phyloP scores from a whole-genome alignment of 1,140 invertebrate genomes.

The Macrosteles quadrilineatus region DNA sequence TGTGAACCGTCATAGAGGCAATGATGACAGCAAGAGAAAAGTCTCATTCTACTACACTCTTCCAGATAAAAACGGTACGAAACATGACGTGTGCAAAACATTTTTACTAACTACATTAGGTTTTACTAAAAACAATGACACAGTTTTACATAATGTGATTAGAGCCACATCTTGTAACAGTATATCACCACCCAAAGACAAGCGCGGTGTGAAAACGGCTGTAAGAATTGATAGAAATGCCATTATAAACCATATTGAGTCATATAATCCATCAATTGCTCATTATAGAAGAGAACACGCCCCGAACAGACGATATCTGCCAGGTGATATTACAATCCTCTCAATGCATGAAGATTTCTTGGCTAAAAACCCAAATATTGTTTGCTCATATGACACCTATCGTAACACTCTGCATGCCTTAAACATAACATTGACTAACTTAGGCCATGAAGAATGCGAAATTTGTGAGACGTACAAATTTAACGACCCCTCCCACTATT shows the following conservation, averaged over 20 bases:
- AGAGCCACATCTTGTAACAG: neutral
- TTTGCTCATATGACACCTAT: conserved; percentile 37
- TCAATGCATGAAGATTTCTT: conserved; percentile 40
- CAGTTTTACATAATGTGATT: conserved; percentile 15
- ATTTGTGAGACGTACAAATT: conserved; percentile 27
- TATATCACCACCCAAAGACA: neutral
- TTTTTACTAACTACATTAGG: conserved; percentile 29
- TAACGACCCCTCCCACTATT: conserved; percentile 27
- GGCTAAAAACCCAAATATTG: conserved; percentile 21
- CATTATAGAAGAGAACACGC: conserved; percentile 40
- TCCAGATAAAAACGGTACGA: neutral
- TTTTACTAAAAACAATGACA: conserved; percentile 22
- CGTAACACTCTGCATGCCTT: conserved; percentile 15
- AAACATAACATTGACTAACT: conserved; percentile 36
- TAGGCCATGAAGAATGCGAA: conserved; percentile 37
- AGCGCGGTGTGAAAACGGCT: conserved; percentile 8
- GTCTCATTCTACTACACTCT: conserved; percentile 13
- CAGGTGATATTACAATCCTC: conserved; percentile 34
- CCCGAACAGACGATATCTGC: conserved; percentile 35
- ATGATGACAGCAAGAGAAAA: neutral
- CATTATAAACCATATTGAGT: conserved; percentile 31
- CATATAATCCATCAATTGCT: conserved; percentile 35
- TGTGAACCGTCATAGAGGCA: too few species aligned
- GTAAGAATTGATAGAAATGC: conserved; percentile 12
- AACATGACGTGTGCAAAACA: conserved; percentile 21